Conservation (phyloP, 2,888 invertebrate genomes). For the Syritta pipiens region DNA sequence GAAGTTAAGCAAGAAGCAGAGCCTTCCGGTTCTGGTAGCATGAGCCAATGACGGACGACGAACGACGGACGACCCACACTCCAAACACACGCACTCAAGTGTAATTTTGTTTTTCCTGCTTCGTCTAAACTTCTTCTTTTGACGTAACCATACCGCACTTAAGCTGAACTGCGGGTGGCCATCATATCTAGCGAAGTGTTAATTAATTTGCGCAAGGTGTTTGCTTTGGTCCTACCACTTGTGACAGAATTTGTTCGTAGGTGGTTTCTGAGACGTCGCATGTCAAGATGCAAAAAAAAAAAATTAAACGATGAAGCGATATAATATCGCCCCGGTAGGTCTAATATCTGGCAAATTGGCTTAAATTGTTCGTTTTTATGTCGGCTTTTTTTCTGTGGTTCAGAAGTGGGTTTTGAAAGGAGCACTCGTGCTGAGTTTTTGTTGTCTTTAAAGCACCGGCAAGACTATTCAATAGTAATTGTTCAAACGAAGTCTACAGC, state of each 20-base stretch:
- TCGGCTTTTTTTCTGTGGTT: too few species aligned
- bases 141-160: slow-evolving; percentile 38
- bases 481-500: too few species aligned
- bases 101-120: background rate
- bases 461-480: too few species aligned
- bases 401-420: too few species aligned
- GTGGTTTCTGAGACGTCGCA: slow-evolving; percentile 52
- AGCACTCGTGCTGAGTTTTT: too few species aligned
- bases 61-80: too few species aligned
- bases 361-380: too few species aligned
- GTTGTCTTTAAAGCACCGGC: too few species aligned
- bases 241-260: slow-evolving; percentile 55
- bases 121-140: slow-evolving; percentile 1
- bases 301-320: background rate
- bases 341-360: slow-evolving; percentile 34
- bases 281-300: slow-evolving; percentile 48
- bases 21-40: slow-evolving; percentile 62
- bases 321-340: slow-evolving; percentile 35
- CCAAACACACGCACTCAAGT: slow-evolving; percentile 40
- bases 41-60: slow-evolving; percentile 53
- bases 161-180: slow-evolving; percentile 60
- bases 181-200: slow-evolving; percentile 57
- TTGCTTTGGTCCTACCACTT: slow-evolving; percentile 53
- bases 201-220: slow-evolving; percentile 68
- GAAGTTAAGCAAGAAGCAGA: slow-evolving; percentile 52